Conservation (phyloP, 2,113 vertebrate genomes). For the Chaetura pelagica region DNA sequence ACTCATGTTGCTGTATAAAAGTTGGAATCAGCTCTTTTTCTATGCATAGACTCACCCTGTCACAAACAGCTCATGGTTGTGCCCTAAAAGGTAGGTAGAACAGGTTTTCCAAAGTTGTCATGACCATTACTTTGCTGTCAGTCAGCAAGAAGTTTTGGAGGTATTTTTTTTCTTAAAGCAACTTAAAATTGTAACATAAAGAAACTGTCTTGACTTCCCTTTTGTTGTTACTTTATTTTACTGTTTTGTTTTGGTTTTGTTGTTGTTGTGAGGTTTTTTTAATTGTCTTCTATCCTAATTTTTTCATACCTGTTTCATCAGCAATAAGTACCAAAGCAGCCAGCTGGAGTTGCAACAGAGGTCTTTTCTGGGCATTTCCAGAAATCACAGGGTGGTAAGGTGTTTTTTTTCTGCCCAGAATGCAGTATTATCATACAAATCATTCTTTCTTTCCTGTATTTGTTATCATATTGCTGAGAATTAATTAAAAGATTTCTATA, state of each 20-base stretch:
- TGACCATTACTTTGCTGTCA: background rate
- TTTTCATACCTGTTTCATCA: background rate
- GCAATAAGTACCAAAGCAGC: background rate
- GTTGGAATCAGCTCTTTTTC: background rate
- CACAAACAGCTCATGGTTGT: background rate
- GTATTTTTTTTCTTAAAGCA: background rate
- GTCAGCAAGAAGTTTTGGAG: background rate
- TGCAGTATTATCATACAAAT: background rate
- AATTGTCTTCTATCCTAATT: background rate
- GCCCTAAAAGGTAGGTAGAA: background rate
- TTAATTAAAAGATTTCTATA: background rate
- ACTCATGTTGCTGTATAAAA: background rate
- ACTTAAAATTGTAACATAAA: background rate
- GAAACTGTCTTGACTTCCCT: background rate
- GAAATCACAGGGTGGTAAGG: background rate
- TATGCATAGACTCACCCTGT: background rate
- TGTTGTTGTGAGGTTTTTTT: background rate
- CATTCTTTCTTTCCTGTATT: background rate
- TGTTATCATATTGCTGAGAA: background rate
- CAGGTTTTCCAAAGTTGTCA: background rate
- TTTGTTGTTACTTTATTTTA: background rate
- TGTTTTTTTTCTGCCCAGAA: background rate
- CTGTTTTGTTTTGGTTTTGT: background rate
- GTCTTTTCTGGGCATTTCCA: background rate
- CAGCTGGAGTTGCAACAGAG: background rate